Percentiles rank a stretch among this genome's conserved stretches.
Evolutionary conservation across 2,113 vertebrate species (phyloP).

Genomic region (Nothobranchius kuhntae): DNA sequence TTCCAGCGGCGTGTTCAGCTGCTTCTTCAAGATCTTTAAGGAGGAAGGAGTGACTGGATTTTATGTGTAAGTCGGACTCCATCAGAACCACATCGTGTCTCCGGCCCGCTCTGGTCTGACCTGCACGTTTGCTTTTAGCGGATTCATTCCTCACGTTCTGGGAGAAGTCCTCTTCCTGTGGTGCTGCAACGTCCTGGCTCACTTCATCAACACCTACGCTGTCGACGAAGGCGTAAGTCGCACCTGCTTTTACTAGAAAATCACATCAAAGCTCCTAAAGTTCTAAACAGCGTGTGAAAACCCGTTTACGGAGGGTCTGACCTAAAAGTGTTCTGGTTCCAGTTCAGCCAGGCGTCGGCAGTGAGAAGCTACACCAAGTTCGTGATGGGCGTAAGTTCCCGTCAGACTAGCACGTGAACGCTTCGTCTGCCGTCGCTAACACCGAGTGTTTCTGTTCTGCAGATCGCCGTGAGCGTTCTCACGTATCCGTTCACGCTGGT

Average conservation of each 20-base stretch:
- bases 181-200: constrained; percentile 90
- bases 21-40: constrained; percentile 84
- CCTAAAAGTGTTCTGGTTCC: constrained; percentile 9
- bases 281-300: too few species aligned
- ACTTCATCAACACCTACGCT: constrained; percentile 90
- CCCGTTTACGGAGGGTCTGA: too few species aligned
- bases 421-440: neutral
- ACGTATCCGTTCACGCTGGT: constrained; percentile 90
- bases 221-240: constrained; percentile 89
- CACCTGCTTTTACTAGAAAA: neutral
- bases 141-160: constrained; percentile 86
- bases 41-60: constrained; percentile 90
- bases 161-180: constrained; percentile 91
- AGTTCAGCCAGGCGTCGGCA: constrained; percentile 89
- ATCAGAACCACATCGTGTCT: neutral
- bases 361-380: constrained; percentile 91
- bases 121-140: constrained; percentile 72
- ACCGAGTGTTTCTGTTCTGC: constrained; percentile 52
- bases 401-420: neutral
- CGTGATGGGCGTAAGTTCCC: constrained; percentile 85
- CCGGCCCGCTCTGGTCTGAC: neutral
- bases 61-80: constrained; percentile 81
- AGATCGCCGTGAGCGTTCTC: constrained; percentile 89
- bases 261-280: too few species aligned
- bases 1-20: constrained; percentile 82